These are phyloP conservation scores for Pangasius larnaudii DNA, from an alignment of 2,797 vertebrate genomes.

Conservation along the genomic window DNA sequence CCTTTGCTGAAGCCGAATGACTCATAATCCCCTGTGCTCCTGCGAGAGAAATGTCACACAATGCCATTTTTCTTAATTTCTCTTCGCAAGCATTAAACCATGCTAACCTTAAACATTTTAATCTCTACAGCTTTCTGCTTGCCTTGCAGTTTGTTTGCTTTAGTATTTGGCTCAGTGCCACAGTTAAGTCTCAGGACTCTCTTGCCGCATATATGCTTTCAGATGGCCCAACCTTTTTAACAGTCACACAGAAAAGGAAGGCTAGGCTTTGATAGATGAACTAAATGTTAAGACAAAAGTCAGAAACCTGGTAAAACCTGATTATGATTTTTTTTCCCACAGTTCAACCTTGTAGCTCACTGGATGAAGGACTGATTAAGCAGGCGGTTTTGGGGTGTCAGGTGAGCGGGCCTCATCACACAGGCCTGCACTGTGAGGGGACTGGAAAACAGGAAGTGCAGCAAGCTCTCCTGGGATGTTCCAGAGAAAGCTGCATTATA, in stretches of 20 bases:
- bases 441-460: slow-evolving; percentile 72
- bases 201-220: neutral
- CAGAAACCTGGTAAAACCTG: slow-evolving; percentile 3
- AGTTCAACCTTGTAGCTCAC: neutral
- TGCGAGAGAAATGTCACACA: slow-evolving; percentile 30
- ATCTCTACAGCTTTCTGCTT: neutral
- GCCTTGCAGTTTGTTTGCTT: slow-evolving; percentile 41
- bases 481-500: slow-evolving; percentile 30
- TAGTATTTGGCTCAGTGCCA: neutral
- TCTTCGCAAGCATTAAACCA: neutral
- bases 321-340: too few relatives aligned
- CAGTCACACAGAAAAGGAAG: neutral
- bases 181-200: slow-evolving; percentile 10
- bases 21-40: slow-evolving; percentile 23
- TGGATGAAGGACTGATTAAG: neutral
- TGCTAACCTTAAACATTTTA: slow-evolving; percentile 23
- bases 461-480: slow-evolving; percentile 8
- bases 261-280: neutral
- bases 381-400: neutral
- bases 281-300: neutral
- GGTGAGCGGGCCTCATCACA: slow-evolving; percentile 63
- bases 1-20: slow-evolving; percentile 52
- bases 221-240: neutral
- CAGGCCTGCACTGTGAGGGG: slow-evolving; percentile 68
- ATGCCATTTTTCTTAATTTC: slow-evolving; percentile 18